Evolutionary conservation across 2,113 vertebrate species (phyloP), one percentile per base, ranked within the genome.

Genomic region (Dascyllus trimaculatus): DNA sequence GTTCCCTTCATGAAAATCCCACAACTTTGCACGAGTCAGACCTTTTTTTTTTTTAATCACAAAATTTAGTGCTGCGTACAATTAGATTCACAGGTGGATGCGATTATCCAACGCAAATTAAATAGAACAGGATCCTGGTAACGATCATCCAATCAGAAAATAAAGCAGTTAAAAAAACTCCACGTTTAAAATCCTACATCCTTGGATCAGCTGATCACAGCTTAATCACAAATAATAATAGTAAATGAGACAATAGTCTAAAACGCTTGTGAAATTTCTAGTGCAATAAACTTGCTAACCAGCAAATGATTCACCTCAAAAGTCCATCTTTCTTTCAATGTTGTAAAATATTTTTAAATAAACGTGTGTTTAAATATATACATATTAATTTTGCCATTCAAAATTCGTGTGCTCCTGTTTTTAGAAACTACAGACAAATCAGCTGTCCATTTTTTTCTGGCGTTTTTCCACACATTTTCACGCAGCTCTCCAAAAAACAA

Each of bases 101-200:
- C 77, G 68, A 85, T 84, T 75, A 82, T 87, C 51, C 63, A 72
- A 69, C 38, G 79, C 65, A 82, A 72, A 88, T 59, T n/a, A 73
- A 78, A 68, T 24, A 63, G 2, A 29, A 38, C 40, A 38, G 38
- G 68, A 56, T 67, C 46, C 51, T 18, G 29, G n/a, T 17, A 24
- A 46, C 29, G 22, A 48, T 15, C 49, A 48, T 45, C 59, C 71
- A 78, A 21, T 52, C 4, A 26, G 29, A 60, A 35, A 53, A 32
- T 52, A 56, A 68, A 72, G 18, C 24, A 59, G 19, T 62, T 11
- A 29, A 58, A 49, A 40, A 61, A 38, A 43, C 60, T 80, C 17
- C 62, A 71, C n/a, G 52, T 45, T 4, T 18, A 78, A 66, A 63
- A 43, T 8, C 26, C 49, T 5, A 22, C 40, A 14, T 6, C 18